Percentiles rank a stretch among this genome's conserved stretches.
These are phyloP conservation scores for Octodonta nipae DNA, from an alignment of 2,888 invertebrate genomes.

Conservation along the genomic window DNA sequence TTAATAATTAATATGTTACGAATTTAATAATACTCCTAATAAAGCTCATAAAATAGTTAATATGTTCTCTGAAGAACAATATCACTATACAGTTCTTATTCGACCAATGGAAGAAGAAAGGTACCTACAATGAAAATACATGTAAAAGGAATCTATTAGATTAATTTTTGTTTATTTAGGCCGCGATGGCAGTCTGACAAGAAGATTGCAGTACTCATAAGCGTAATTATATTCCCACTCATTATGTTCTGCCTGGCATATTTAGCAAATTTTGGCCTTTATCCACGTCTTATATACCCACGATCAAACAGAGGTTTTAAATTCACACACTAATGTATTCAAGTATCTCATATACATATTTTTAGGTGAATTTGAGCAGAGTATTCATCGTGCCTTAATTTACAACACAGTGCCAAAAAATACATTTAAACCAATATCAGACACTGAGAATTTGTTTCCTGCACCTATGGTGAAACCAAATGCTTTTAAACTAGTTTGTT, in stretches of 20 bases:
- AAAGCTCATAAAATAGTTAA: too few species aligned
- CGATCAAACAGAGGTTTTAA: conserved; percentile 10
- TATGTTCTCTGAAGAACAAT: too few species aligned
- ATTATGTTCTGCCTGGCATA: conserved; percentile 21
- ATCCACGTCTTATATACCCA: conserved; percentile 19
- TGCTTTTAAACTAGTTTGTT: conserved; percentile 45
- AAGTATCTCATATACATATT: conserved; percentile 7
- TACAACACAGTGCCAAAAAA: conserved; percentile 20
- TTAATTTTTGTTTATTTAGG: conserved; percentile 8
- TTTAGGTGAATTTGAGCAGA: conserved; percentile 20
- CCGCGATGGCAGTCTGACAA: conserved; percentile 16
- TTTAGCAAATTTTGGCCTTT: conserved; percentile 19
- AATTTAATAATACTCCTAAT: too few species aligned
- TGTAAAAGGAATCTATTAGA: too few species aligned
- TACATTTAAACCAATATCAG: conserved; percentile 12
- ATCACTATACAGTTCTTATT: too few species aligned
- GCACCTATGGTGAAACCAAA: conserved; percentile 5
- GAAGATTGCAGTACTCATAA: conserved; percentile 16
- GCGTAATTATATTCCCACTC: conserved; percentile 18
- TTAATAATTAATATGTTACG: too few species aligned
- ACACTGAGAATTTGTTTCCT: conserved; percentile 12
- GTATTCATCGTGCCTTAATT: conserved; percentile 22
- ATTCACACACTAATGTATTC: conserved; percentile 2
- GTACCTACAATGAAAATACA: too few species aligned
- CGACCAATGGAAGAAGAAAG: too few species aligned